Evolutionary conservation across 2,113 vertebrate species (phyloP).

Genomic region (Machaerirhynchus nigripectus): DNA sequence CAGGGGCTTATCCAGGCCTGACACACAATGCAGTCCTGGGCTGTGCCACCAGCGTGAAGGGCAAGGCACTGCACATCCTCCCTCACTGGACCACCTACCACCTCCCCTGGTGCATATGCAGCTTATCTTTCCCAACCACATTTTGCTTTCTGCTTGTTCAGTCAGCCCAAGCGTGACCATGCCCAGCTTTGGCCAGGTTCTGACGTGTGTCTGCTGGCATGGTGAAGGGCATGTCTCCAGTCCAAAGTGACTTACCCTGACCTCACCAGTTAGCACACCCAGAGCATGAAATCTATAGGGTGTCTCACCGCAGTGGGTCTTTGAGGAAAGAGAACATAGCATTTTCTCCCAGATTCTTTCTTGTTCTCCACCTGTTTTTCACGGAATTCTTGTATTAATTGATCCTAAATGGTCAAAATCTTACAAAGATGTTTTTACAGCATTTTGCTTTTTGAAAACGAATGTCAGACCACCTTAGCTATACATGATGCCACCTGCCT

Average conservation of each 20-base stretch:
- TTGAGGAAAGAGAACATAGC: neutral
- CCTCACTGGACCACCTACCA: neutral
- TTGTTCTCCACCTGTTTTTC: neutral
- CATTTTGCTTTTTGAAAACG: neutral
- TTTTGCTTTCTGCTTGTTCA: slow-evolving; percentile 5
- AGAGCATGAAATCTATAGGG: neutral
- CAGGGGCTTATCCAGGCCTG: neutral
- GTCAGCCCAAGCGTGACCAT: neutral
- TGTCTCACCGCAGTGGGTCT: neutral
- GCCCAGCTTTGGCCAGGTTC: neutral
- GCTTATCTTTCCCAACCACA: slow-evolving; percentile 10
- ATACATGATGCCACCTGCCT: neutral
- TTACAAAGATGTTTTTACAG: neutral
- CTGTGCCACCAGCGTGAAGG: neutral
- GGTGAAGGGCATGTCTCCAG: neutral
- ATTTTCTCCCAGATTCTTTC: neutral
- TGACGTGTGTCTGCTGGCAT: neutral
- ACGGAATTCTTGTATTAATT: neutral
- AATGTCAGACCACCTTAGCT: neutral
- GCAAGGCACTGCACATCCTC: neutral
- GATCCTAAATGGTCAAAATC: neutral
- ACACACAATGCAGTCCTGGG: neutral
- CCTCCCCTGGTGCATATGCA: neutral
- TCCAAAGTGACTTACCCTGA: neutral
- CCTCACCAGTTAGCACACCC: neutral